Conservation (phyloP, 92 coral and sea anemone genomes). For the Palythoa caribaeorum region DNA sequence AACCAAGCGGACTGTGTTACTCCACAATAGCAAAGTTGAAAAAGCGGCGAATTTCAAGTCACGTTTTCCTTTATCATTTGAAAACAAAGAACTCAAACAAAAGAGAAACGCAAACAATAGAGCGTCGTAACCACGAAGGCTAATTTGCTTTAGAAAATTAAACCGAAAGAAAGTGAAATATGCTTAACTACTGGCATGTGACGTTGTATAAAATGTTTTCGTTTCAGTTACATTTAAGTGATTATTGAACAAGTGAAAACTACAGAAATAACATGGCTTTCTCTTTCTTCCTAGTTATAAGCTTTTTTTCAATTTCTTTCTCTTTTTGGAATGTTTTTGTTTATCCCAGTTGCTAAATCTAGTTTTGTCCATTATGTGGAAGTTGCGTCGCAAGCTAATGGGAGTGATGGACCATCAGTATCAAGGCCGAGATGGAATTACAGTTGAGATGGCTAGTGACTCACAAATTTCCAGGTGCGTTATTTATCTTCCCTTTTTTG, state of each 20-base stretch:
- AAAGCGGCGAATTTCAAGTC: too few relatives aligned
- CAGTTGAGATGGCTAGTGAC: conserved; percentile 70
- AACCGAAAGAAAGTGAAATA: too few relatives aligned
- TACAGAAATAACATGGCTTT: not conserved
- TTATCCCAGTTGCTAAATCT: not conserved
- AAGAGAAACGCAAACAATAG: too few relatives aligned
- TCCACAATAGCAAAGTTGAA: too few relatives aligned
- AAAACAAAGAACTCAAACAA: too few relatives aligned
- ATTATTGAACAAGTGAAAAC: not conserved
- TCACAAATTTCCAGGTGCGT: conserved; percentile 3
- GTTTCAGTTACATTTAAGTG: not conserved
- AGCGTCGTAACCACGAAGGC: too few relatives aligned
- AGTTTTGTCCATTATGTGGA: conserved; percentile 35
- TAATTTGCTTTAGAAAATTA: too few relatives aligned
- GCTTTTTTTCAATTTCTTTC: not conserved
- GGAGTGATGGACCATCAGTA: conserved; percentile 87
- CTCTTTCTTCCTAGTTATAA: not conserved
- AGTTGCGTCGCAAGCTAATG: conserved; percentile 87
- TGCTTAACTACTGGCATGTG: too few relatives aligned
- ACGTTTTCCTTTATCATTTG: too few relatives aligned
- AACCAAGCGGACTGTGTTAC: too few relatives aligned
- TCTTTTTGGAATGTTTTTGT: not conserved
- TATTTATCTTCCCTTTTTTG: not conserved
- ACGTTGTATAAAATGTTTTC: not conserved
- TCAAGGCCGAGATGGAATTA: conserved; percentile 89